A percentile compares a stretch with the other conserved stretches of the same genome.
Evolutionary conservation across 2,113 vertebrate species (phyloP).

Genomic region (Campylorhamphus procurvoides): DNA sequence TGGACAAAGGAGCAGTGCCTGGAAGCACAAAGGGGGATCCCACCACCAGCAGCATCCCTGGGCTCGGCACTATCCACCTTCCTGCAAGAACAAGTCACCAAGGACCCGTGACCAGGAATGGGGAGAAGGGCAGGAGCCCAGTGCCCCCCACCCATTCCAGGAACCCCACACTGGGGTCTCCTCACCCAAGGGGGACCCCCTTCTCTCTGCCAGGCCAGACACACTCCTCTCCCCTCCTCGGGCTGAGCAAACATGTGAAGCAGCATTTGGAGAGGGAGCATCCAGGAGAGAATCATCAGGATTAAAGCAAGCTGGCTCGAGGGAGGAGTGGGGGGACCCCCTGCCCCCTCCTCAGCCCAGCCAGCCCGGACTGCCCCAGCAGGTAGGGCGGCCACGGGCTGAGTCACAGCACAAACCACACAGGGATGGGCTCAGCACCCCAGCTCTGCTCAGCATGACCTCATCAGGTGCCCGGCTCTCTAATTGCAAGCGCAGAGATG

Average conservation of each 20-base stretch:
- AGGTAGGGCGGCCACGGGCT: slow-evolving; percentile 10
- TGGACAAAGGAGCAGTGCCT: background rate
- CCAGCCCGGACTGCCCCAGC: background rate
- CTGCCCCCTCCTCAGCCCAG: fast-evolving
- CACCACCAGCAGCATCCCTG: background rate
- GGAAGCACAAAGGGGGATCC: background rate
- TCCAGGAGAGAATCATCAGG: background rate
- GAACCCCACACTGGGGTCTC: fast-evolving
- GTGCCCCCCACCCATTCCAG: background rate
- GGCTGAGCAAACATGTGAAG: background rate
- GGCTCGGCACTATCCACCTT: fast-evolving
- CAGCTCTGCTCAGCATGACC: background rate
- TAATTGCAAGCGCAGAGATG: background rate
- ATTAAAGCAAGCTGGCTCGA: background rate
- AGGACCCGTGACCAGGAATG: fast-evolving
- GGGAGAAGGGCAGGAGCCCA: background rate
- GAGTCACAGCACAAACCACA: slow-evolving; percentile 34
- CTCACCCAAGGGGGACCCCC: background rate
- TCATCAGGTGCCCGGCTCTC: slow-evolving; percentile 33
- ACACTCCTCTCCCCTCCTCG: background rate
- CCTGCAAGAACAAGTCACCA: background rate
- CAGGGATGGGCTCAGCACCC: background rate
- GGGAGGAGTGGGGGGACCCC: background rate
- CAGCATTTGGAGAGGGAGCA: background rate
- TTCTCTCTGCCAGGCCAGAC: background rate